These are phyloP conservation scores for Okamejei kenojei DNA, from an alignment of 2,797 vertebrate species.

Conservation along the genomic window DNA sequence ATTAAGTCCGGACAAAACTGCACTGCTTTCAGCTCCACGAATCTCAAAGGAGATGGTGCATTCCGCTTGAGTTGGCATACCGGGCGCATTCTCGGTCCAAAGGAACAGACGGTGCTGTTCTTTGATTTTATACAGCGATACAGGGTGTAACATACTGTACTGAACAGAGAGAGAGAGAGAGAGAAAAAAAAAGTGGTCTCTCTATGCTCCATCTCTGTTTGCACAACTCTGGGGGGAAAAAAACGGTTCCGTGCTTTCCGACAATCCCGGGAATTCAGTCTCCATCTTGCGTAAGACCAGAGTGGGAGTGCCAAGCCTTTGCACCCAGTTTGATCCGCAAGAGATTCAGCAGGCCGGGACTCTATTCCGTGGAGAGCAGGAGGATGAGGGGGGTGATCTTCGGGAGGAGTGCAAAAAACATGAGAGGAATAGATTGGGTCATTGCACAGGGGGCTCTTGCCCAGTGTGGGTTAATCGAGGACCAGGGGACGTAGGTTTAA, in stretches of 20 bases:
- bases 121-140: constrained; percentile 6
- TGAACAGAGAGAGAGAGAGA: not conserved
- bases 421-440: too few relatives aligned
- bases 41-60: not conserved
- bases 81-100: not conserved
- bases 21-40: not conserved
- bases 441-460: too few relatives aligned
- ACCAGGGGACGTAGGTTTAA: too few relatives aligned
- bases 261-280: not conserved
- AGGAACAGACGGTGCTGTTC: not conserved
- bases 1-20: not conserved
- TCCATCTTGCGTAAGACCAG: not conserved
- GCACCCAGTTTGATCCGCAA: not conserved
- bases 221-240: too few relatives aligned
- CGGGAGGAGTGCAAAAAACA: too few relatives aligned
- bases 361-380: too few relatives aligned
- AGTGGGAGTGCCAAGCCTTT: not conserved
- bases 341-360: too few relatives aligned
- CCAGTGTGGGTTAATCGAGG: too few relatives aligned
- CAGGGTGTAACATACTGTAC: not conserved
- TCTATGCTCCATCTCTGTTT: not conserved
- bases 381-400: too few relatives aligned
- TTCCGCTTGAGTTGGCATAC: constrained; percentile 10
- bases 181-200: not conserved
- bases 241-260: not conserved